Conservation (phyloP, 2,888 invertebrate genomes). For the Ceramica pisi region DNA sequence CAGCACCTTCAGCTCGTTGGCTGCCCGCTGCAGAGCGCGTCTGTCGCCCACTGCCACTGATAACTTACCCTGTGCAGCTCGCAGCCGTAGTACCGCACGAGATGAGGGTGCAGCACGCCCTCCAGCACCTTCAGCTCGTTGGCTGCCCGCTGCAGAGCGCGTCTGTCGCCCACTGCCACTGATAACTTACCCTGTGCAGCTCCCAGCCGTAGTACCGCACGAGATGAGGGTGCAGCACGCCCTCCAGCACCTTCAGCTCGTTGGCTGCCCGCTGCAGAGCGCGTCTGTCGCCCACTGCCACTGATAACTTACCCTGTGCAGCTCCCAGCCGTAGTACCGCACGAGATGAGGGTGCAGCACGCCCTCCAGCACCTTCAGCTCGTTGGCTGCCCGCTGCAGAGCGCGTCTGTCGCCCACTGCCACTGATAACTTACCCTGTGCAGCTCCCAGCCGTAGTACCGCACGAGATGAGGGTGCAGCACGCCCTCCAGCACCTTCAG, state of each 20-base stretch:
- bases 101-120: conserved; percentile 83
- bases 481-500: too few species aligned
- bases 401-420: conserved; percentile 96
- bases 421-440: conserved; percentile 96
- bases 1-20: conserved; percentile 97
- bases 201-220: conserved; percentile 98
- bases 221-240: conserved; percentile 96
- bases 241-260: conserved; percentile 97
- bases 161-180: conserved; percentile 79
- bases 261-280: conserved; percentile 96
- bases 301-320: conserved; percentile 96
- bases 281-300: conserved; percentile 96
- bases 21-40: conserved; percentile 90
- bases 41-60: conserved; percentile 92
- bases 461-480: conserved; percentile 96
- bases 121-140: conserved; percentile 91
- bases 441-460: conserved; percentile 98
- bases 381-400: conserved; percentile 96
- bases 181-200: conserved; percentile 93
- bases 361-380: conserved; percentile 97
- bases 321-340: conserved; percentile 97
- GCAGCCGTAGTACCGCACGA: conserved; percentile 74
- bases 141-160: too few species aligned
- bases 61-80: too few species aligned
- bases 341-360: conserved; percentile 97